Percentiles rank a stretch among this genome's conserved stretches.
phyloP scores from a whole-genome alignment of 2,113 vertebrate genomes.

The Porphyrio hochstetteri region DNA sequence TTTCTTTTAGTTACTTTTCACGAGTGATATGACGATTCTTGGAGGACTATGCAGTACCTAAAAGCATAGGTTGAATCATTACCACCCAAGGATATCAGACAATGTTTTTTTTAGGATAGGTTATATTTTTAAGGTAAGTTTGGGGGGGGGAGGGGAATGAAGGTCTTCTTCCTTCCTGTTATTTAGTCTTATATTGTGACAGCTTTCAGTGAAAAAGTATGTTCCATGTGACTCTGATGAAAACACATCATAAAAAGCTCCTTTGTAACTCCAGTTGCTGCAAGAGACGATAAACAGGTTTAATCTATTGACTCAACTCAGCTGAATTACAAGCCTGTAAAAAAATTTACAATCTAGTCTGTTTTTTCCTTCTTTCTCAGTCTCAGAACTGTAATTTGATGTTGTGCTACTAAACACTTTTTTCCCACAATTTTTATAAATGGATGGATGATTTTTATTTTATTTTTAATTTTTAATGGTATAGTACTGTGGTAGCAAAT shows the following conservation, averaged over 20 bases:
- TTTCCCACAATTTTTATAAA: background rate
- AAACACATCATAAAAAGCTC: background rate
- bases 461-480: background rate
- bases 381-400: background rate
- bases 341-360: background rate
- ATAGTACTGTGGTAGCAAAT: background rate
- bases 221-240: accelerated
- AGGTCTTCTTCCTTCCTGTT: background rate
- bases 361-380: background rate
- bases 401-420: accelerated
- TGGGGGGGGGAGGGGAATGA: too few species aligned
- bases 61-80: background rate
- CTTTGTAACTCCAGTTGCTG: background rate
- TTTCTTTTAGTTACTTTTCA: background rate
- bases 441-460: background rate
- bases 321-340: background rate
- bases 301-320: background rate
- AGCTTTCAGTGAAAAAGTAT: background rate
- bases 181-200: background rate
- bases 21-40: background rate
- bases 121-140: background rate
- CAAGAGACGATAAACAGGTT: background rate
- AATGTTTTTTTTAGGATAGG: background rate
- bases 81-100: background rate
- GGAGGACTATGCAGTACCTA: background rate